phyloP scores from a whole-genome alignment of 1,140 invertebrate genomes.

The Mactra quadrangularis region DNA sequence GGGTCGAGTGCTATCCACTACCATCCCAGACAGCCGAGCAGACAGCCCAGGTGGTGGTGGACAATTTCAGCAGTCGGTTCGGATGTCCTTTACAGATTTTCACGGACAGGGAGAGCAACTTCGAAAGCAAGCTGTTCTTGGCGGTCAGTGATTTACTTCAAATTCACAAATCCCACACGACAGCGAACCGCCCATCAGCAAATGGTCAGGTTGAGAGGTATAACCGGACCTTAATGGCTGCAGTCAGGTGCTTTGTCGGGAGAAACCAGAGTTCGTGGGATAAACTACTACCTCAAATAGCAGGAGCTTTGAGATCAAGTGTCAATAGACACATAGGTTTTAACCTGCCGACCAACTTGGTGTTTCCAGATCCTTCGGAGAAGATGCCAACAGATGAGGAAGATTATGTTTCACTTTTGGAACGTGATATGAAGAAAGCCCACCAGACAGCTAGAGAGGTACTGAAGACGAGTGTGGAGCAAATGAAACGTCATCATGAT shows the following conservation, averaged over 20 bases:
- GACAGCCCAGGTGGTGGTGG: no score
- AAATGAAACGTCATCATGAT: constrained; percentile 31
- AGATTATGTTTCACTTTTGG: constrained; percentile 21
- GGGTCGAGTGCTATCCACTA: constrained; percentile 67
- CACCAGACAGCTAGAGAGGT: constrained; percentile 22
- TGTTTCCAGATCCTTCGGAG: constrained; percentile 18
- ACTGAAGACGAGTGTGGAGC: constrained; percentile 4
- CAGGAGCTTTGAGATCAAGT: constrained; percentile 17
- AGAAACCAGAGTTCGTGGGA: constrained; percentile 8
- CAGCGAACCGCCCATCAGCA: neutral
- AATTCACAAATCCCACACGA: constrained; percentile 61
- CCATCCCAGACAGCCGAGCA: constrained; percentile 65
- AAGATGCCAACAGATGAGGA: constrained; percentile 5
- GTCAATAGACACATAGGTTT: constrained; percentile 35
- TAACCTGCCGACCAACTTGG: constrained; percentile 39
- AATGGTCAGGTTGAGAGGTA: constrained; percentile 54
- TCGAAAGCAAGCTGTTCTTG: constrained; percentile 55
- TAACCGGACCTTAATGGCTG: constrained; percentile 61
- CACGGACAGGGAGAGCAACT: constrained; percentile 64
- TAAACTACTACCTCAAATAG: constrained; percentile 15
- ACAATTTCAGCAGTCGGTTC: constrained; percentile 62
- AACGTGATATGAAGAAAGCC: neutral
- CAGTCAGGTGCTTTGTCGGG: constrained; percentile 19
- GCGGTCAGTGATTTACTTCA: constrained; percentile 58
- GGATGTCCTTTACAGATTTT: constrained; percentile 53